phyloP scores from a whole-genome alignment of 2,113 vertebrate genomes.

The Chamaea fasciata region DNA sequence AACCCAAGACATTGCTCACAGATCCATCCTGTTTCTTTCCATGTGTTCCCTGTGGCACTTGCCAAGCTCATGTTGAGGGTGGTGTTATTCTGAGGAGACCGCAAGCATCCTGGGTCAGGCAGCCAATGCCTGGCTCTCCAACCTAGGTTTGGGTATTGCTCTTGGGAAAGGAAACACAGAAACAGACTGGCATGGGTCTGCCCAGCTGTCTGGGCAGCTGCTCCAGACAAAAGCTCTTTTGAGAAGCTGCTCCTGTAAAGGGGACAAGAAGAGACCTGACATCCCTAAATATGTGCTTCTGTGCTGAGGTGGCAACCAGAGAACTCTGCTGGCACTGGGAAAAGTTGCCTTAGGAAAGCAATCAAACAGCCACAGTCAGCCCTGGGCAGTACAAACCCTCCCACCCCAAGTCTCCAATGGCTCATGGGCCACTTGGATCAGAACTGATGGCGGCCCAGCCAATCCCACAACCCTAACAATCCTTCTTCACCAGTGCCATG shows the following conservation, averaged over 20 bases:
- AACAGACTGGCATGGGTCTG: background rate
- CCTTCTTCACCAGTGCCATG: rapidly evolving
- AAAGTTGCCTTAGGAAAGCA: background rate
- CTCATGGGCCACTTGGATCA: background rate
- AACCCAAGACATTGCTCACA: background rate
- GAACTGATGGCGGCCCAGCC: background rate
- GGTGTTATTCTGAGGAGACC: background rate
- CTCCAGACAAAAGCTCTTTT: slow-evolving; percentile 30
- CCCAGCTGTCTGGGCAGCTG: background rate
- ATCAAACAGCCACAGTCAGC: background rate
- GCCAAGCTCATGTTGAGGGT: background rate
- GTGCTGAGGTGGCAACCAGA: background rate
- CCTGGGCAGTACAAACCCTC: background rate
- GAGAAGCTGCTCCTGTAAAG: background rate
- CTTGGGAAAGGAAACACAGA: background rate
- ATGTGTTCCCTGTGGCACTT: background rate
- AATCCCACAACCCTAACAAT: background rate
- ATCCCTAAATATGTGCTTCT: background rate
- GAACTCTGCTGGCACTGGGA: background rate
- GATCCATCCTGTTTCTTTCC: background rate
- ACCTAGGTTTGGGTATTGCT: background rate
- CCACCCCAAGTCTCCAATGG: background rate
- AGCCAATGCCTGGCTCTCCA: background rate
- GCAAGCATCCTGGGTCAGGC: background rate
- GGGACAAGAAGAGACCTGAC: background rate